Base-by-base conservation (phyloP, 92 coral and sea anemone species). In the Parazoanthus atlanticus region DNA sequence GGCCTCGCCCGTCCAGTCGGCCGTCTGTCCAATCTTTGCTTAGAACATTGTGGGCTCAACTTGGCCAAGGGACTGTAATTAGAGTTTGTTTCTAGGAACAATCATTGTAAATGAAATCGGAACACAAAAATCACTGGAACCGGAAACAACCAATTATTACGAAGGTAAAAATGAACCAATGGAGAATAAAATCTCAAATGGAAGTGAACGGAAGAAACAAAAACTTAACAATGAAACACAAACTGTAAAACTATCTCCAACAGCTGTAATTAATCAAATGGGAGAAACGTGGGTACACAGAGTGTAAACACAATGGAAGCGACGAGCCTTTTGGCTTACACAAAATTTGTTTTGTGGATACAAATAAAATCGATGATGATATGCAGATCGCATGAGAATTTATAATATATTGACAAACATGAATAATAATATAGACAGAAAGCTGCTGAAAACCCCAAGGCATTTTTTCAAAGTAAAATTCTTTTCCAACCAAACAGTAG, bases 1-100 rank as follows among this genome's bases (percentile, higher is more conserved):
- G 87, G 79, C 87, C 87, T 84, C 87, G 87, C 87, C 87, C 36
- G 76, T 84, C 87, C 87, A 84, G 87, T 84, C 87, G 77, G 87
- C 87, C 87, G 87, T 71, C 87, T 84, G 87, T 84, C 87, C 87
- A 84, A 70, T 84, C 78, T 70, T 83, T 83, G 76, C 32, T 70
- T 80, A 56, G 84, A 84, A 67, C 41, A 84, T 43, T 70, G 76
- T 84, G 78, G 87, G 87, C 67, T 41, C 87, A 84, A 72, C 78
- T 84, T 84, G 87, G 87, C 87, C 87, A 84, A 84, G 78, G 87
- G 87, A 84, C 87, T 84, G 87, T 66, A 83, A 21, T 36, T 83
- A 71, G 86, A 83, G 54, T 67, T 66, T 83, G 61, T 69, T 83
- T 66, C 28, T 15, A 30, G 78, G 36, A 83, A 83, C 75, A 71